phyloP scores from a whole-genome alignment of 1,140 invertebrate genomes.

The Heliconius hewitsoni region DNA sequence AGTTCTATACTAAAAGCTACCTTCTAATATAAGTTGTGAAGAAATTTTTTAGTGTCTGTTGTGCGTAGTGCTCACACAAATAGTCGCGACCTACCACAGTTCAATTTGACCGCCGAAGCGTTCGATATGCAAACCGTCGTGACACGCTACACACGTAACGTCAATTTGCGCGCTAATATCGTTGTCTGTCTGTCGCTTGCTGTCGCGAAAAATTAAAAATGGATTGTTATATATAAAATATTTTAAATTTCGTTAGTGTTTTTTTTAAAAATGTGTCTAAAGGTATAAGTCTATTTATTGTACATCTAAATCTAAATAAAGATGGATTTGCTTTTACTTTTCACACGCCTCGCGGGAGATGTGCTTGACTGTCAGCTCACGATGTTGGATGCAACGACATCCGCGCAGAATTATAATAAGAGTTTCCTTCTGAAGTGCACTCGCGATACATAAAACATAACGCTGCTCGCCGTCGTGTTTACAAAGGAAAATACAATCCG shows the following conservation, averaged over 20 bases:
- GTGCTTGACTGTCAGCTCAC: slow-evolving; percentile 66
- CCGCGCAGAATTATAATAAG: slow-evolving; percentile 75
- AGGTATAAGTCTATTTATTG: not conserved
- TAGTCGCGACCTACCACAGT: slow-evolving; percentile 64
- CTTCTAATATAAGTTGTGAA: slow-evolving; percentile 48
- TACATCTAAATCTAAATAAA: not conserved
- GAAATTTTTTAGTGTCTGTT: slow-evolving; percentile 44
- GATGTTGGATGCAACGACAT: slow-evolving; percentile 70
- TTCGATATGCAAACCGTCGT: slow-evolving; percentile 41
- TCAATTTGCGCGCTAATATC: slow-evolving; percentile 54
- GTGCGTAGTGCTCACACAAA: not conserved
- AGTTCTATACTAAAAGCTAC: slow-evolving; percentile 39
- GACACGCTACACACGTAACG: slow-evolving; percentile 65
- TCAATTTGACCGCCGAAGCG: slow-evolving; percentile 61
- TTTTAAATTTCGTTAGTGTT: too few relatives aligned
- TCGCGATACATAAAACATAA: slow-evolving; percentile 73
- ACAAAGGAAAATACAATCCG: slow-evolving; percentile 73
- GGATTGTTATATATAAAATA: too few relatives aligned
- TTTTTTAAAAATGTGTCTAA: not conserved
- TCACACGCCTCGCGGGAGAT: slow-evolving; percentile 71
- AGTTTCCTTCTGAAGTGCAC: slow-evolving; percentile 71
- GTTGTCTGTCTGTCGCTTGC: not conserved
- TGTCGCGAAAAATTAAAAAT: not conserved
- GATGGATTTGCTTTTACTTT: slow-evolving; percentile 68
- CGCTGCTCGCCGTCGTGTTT: slow-evolving; percentile 65